Base-by-base conservation (phyloP, 2,888 invertebrate genomes). In the Bedellia somnulentella region DNA sequence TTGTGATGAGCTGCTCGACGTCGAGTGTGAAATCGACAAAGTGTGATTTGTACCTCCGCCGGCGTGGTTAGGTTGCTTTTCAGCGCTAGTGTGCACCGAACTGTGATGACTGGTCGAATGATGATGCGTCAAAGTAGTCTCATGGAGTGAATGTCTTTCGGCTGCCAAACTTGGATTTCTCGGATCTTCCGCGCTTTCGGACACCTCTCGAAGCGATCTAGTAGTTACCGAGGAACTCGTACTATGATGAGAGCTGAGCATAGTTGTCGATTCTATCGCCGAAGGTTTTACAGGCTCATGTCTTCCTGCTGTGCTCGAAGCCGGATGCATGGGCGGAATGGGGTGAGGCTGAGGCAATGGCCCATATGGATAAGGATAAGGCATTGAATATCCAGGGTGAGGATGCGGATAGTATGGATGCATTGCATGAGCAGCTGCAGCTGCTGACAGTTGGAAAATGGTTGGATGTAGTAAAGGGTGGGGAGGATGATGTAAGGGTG, bases 341-440 rank as follows among this genome's bases (percentile, higher is more conserved):
- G 86, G 82, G 44, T 86, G 86, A 2, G 87, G 87, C 46, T 86
- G 86, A 3, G 86, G 85, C 35, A 86, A 78, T 1, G 86, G 83
- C 5, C 82, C 83, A 43, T 89, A 83, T 30, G 87, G 80, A 70
- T 88, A 87, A 2, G 85, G 82, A 47, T 82, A 82, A 31, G 85
- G 81, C 57, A 83, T 83, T 24, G 84, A 82, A 47, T 85, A 86
- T 22, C 84, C 83, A 33, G 83, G 80, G 53, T 85, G 86, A 8
- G 85, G 82, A 44, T 85, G 82, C 21, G 82, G 75, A 43, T 83
- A 83, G 46, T 86, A 87, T 3, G 86, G 85, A 59, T 86, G 87
- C 77, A 82, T 82, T 14, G 80, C 80, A 43, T 81, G 81, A 25
- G 80, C 81, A 12, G 80, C 79, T 27, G 79, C 79, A 32, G 82